Base-by-base conservation (phyloP, 2,888 invertebrate species). In the Coenonympha arcania region DNA sequence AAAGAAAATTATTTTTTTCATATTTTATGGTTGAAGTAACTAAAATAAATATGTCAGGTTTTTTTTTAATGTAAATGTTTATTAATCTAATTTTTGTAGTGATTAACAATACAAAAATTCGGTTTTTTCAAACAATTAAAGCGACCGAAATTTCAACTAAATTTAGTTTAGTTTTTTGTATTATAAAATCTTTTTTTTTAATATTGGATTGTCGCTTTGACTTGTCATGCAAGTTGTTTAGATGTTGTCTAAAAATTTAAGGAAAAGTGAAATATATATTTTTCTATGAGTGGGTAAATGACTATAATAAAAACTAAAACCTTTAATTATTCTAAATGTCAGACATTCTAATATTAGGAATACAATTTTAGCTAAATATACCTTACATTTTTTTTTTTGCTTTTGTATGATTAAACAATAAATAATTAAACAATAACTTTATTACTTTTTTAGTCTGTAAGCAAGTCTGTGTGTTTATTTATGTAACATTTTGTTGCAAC, bases 271-370 rank as follows among this genome's bases (percentile, higher is more conserved):
- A 16, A 43, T 57, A 59, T 58, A 59, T 69, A 67, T 68, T 67
- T 68, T 68, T 69, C 59, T 68, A 67, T 63, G 64, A 9, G 19
- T 19, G 61, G 45, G 49, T 48, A 60, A 54, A 31, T 55, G 48
- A 15, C 36, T 19, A 16, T 16, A 8, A 3, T 36, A 13, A 39
- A 24, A 39, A 39, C 39, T 39, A 36, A 36, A 19, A 37, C 31
- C 22, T 33, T 33, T 31, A 24, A n/a, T 33, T 39, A 33, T 33
- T 9, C 9, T 22, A 39, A 6, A 4, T 15, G 9, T 39, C 13
- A 39, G 6, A 13, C 8, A 24, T 24, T 15, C 13, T 39, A 24
- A 20, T 24, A 3, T 22, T 39, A 2, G 20, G 15, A 9, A 15
- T 24, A 22, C 11, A 22, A 13, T 6, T 20, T 13, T 39, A 39